phyloP scores from a whole-genome alignment of 2,113 vertebrate species.

The Antigone vipio region DNA sequence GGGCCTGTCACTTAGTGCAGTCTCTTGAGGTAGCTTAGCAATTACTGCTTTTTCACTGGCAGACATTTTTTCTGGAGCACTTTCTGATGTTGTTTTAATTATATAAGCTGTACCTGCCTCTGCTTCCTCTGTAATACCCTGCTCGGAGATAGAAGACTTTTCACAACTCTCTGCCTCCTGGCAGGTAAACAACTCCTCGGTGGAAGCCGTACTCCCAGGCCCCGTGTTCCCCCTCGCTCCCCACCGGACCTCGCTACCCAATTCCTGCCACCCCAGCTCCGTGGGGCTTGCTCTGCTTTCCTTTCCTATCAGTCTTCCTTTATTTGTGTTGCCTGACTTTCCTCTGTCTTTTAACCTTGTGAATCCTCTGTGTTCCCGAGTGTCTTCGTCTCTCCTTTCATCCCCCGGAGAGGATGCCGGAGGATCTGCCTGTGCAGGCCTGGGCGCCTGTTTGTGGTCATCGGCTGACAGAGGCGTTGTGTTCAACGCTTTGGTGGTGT shows the following conservation, averaged over 20 bases:
- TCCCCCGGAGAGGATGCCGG: not conserved
- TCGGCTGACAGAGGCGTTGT: not conserved
- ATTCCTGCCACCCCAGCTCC: conserved; percentile 33
- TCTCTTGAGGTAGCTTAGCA: conserved; percentile 81
- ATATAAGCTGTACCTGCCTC: conserved; percentile 72
- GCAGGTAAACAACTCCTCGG: conserved; percentile 69
- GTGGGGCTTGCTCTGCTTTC: not conserved
- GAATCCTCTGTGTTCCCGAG: not conserved
- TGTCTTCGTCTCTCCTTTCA: not conserved
- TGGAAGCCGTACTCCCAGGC: not conserved
- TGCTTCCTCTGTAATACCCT: conserved; percentile 58
- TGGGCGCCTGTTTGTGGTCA: not conserved
- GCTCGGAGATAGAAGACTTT: conserved; percentile 68
- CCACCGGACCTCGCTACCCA: conserved; percentile 7
- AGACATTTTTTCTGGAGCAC: conserved; percentile 78
- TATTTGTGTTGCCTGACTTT: not conserved
- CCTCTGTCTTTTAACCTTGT: not conserved
- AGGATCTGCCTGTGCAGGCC: not conserved
- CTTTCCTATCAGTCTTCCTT: not conserved
- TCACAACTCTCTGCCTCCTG: conserved; percentile 63
- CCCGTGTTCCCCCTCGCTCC: not conserved
- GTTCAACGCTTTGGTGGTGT: not conserved
- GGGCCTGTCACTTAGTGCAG: conserved; percentile 78
- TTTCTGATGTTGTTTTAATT: conserved; percentile 83
- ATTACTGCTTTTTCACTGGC: conserved; percentile 79